A percentile compares a stretch with the other conserved stretches of the same genome.
Evolutionary conservation across 1,140 invertebrate genomes (phyloP).

Genomic region (Polypedilum pembai): DNA sequence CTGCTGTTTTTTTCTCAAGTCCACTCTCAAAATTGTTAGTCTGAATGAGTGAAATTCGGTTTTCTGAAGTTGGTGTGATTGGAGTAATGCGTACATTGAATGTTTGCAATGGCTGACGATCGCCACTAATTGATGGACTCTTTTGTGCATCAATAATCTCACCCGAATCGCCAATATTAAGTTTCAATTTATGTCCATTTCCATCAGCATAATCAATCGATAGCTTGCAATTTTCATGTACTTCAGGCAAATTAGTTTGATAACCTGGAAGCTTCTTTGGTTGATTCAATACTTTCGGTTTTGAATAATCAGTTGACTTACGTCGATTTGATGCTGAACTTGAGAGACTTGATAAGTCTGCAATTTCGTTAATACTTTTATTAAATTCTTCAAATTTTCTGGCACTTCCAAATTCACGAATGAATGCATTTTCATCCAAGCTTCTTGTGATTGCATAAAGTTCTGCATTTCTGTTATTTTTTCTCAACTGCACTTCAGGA

Average conservation of each 20-base stretch:
- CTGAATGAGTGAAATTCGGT: constrained; percentile 51
- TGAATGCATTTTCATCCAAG: constrained; percentile 61
- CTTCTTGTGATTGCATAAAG: constrained; percentile 53
- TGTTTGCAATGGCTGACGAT: constrained; percentile 31
- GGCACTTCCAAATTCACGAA: constrained; percentile 51
- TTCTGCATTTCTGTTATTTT: constrained; percentile 16
- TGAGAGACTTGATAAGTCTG: constrained; percentile 39
- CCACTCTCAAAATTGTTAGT: constrained; percentile 40
- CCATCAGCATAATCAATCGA: constrained; percentile 32
- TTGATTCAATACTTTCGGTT: constrained; percentile 47
- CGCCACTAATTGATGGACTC: constrained; percentile 31
- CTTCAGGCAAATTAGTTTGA: constrained; percentile 35
- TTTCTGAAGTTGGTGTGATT: constrained; percentile 51
- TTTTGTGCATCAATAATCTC: constrained; percentile 29
- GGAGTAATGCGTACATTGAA: constrained; percentile 45
- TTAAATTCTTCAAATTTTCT: constrained; percentile 42
- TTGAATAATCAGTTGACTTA: constrained; percentile 44
- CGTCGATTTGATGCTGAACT: constrained; percentile 45
- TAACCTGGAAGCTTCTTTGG: constrained; percentile 51
- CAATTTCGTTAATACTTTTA: constrained; percentile 38
- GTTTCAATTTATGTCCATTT: constrained; percentile 31
- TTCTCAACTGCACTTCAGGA: constrained; percentile 27
- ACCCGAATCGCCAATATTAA: constrained; percentile 30
- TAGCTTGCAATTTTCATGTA: constrained; percentile 39
- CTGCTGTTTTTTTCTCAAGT: constrained; percentile 32